Evolutionary conservation across 1,140 invertebrate species (phyloP).

Genomic region (Brachionus asplanchnoidis): DNA sequence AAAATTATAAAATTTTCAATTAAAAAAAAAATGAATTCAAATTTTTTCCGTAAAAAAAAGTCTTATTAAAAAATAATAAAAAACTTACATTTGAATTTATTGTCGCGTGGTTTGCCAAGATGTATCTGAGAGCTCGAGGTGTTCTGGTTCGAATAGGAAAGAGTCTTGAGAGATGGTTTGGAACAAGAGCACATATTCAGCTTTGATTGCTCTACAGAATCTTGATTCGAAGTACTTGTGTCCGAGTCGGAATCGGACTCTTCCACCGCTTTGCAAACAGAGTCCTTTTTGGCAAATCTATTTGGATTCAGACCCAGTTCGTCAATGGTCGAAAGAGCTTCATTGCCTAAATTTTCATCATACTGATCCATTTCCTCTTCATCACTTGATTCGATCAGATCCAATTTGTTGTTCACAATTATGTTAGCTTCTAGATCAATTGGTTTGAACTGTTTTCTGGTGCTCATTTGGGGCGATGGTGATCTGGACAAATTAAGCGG

Average conservation of each 20-base stretch:
- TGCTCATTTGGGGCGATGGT: not conserved
- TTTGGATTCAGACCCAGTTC: not conserved
- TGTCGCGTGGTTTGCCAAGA: not conserved
- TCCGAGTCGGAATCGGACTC: not conserved
- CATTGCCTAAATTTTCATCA: not conserved
- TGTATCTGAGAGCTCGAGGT: not conserved
- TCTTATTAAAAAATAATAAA: not conserved
- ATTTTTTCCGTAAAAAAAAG: not conserved
- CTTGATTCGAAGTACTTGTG: not conserved
- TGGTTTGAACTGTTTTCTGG: not conserved
- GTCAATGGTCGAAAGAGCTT: not conserved
- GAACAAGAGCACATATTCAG: not conserved
- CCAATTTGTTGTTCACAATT: not conserved
- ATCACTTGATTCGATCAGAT: not conserved
- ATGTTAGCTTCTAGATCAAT: slow-evolving; percentile 3
- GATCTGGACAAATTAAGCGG: not conserved
- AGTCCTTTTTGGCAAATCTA: not conserved
- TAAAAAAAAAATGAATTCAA: too few relatives aligned
- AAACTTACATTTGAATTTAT: not conserved
- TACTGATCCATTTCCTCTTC: not conserved
- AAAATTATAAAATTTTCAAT: too few relatives aligned
- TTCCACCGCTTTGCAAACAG: not conserved
- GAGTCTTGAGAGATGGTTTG: not conserved
- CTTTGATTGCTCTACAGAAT: not conserved
- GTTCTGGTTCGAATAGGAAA: not conserved